These are phyloP conservation scores for Labrus mixtus DNA, from an alignment of 2,113 vertebrate genomes.

Conservation along the genomic window DNA sequence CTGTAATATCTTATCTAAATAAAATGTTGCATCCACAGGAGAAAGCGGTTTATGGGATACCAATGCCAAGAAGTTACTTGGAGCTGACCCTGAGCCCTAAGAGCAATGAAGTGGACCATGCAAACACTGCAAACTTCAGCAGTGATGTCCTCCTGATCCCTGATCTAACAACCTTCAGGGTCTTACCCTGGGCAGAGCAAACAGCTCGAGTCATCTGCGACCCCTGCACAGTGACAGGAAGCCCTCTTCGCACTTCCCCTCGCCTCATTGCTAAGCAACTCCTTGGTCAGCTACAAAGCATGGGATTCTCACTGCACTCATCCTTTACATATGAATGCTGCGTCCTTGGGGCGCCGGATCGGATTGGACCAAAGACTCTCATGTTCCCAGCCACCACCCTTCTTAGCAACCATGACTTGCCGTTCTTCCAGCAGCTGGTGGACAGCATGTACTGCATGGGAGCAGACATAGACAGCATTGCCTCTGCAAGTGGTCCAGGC, in stretches of 20 bases:
- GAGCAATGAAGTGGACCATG: slow-evolving; percentile 89
- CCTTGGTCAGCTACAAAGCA: slow-evolving; percentile 86
- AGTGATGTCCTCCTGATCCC: slow-evolving; percentile 93
- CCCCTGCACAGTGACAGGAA: slow-evolving; percentile 88
- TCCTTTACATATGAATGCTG: slow-evolving; percentile 95
- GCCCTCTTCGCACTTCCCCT: slow-evolving; percentile 89
- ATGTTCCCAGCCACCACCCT: slow-evolving; percentile 91
- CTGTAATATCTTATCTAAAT: too few species aligned
- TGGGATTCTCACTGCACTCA: slow-evolving; percentile 89
- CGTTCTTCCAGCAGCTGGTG: slow-evolving; percentile 93
- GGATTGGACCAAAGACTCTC: slow-evolving; percentile 89
- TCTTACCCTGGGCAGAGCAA: slow-evolving; percentile 91
- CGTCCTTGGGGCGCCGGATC: slow-evolving; percentile 88
- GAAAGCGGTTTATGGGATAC: slow-evolving; percentile 89
- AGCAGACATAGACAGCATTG: slow-evolving; percentile 92
- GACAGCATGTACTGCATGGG: slow-evolving; percentile 92
- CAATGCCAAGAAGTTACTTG: slow-evolving; percentile 93
- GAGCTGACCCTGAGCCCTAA: slow-evolving; percentile 90
- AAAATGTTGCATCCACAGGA: slow-evolving; percentile 81
- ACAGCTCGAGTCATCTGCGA: slow-evolving; percentile 94
- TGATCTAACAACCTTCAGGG: slow-evolving; percentile 89
- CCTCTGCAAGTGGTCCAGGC: slow-evolving; percentile 89
- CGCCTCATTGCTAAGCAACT: slow-evolving; percentile 91
- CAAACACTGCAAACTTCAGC: slow-evolving; percentile 87
- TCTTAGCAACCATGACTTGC: slow-evolving; percentile 90